A percentile compares a stretch with the other conserved stretches of the same genome.
Evolutionary conservation across 2,888 invertebrate genomes (phyloP).

Genomic region (Pimpla rufipes): DNA sequence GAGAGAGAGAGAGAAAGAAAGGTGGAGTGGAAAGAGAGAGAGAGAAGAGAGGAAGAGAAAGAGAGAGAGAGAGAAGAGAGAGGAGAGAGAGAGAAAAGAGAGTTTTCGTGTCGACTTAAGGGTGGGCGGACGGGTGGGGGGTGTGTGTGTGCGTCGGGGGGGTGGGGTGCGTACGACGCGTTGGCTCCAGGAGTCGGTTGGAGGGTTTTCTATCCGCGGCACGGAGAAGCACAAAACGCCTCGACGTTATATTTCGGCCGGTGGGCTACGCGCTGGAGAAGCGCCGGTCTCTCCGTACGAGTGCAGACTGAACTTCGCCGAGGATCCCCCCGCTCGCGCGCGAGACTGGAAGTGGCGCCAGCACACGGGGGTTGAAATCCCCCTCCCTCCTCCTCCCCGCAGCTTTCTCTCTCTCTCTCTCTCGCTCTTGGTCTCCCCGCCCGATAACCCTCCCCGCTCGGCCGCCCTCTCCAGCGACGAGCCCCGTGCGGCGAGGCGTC

Average conservation of each 20-base stretch:
- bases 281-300: slow-evolving; percentile 77
- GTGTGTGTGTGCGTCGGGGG: not conserved
- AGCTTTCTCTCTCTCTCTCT: no score
- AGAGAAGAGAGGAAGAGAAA: no score
- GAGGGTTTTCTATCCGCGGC: not conserved
- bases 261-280: slow-evolving; percentile 37
- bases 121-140: not conserved
- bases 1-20: not conserved
- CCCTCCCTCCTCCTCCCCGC: slow-evolving; percentile 9
- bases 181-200: slow-evolving; percentile 7
- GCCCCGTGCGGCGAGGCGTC: not conserved
- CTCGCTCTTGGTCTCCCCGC: no score
- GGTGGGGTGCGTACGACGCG: not conserved
- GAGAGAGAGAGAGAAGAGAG: not conserved
- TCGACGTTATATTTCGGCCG: slow-evolving; percentile 42
- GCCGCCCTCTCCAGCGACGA: not conserved
- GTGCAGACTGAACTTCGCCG: slow-evolving; percentile 81
- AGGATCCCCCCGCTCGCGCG: slow-evolving; percentile 49
- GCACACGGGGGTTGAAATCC: slow-evolving; percentile 68
- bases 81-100: not conserved
- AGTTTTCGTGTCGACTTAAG: slow-evolving; percentile 8
- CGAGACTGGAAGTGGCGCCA: slow-evolving; percentile 77
- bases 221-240: slow-evolving; percentile 18
- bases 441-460: not conserved
- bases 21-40: no score